Evolutionary conservation across 2,888 invertebrate genomes (phyloP), one percentile per base, ranked within the genome.

Genomic region (Acleris holmiana): DNA sequence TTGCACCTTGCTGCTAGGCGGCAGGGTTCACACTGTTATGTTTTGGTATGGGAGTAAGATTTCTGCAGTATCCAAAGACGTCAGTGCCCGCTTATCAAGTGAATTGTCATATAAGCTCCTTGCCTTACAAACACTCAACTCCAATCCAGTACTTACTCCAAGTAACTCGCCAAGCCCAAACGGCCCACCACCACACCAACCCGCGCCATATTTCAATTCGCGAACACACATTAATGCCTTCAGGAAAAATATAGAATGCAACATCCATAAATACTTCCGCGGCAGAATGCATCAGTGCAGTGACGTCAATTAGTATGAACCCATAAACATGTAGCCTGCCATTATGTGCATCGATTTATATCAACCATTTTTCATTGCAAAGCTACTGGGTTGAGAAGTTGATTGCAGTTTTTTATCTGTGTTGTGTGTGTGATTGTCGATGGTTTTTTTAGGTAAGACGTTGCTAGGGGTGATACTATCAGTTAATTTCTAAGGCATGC

Each of bases 211-310:
- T 88, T 82, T 89, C 86, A 88, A 82, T 88, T 85, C 73, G 78
- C 83, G 78, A 83, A 84, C 84, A 84, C 77, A 77, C 84, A 83
- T 84, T 85, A 84, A 82, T 83, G 81, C 80, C 82, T 82, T 81
- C 72, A 78, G 77, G 81, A 87, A 88, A 88, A 88, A 86, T 89
- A 87, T 85, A 76, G 79, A 77, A 85, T 83, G 79, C 82, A 80
- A 61, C 74, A 66, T 68, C 76, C 82, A 75, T 88, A 86, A 87
- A 87, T 81, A 84, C 67, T 66, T 73, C 71, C 71, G 71, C 72
- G 75, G 76, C 71, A 71, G 71, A 77, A 76, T 75, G 72, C 76
- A 82, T 84, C 79, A 82, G 71, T 67, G 65, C 70, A 68, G 66
- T 83, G 82, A 80, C 84, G 84, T 85, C 86, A 85, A 83, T 86